phyloP scores from a whole-genome alignment of 1,140 invertebrate genomes.

The Acromyrmex charruanus region DNA sequence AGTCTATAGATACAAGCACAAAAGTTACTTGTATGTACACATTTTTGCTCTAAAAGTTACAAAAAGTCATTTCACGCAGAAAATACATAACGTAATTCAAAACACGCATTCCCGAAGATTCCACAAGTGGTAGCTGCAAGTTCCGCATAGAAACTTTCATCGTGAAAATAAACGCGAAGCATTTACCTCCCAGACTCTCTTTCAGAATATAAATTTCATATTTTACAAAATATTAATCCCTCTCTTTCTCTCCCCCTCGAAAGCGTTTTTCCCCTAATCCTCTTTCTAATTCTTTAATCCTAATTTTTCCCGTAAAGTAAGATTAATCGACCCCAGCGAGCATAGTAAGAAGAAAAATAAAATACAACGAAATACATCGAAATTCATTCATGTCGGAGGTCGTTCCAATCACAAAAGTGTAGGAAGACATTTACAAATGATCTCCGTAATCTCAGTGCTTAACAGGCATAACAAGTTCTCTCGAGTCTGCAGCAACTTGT shows the following conservation, averaged over 20 bases:
- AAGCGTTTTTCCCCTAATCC: not conserved
- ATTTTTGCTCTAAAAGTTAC: constrained; percentile 37
- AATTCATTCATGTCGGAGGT: not conserved
- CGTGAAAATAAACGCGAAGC: constrained; percentile 12
- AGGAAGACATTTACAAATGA: constrained; percentile 34
- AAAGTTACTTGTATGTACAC: constrained; percentile 17
- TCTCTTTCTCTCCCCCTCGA: not conserved
- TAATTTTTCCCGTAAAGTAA: not conserved
- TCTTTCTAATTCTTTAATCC: not conserved
- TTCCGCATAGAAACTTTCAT: constrained; percentile 30
- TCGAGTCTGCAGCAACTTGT: constrained; percentile 67
- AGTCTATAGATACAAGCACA: not conserved
- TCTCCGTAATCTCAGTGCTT: constrained; percentile 30
- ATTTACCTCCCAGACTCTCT: not conserved
- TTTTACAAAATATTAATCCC: constrained; percentile 26
- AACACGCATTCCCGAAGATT: constrained; percentile 33
- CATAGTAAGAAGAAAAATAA: not conserved
- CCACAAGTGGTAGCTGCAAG: constrained; percentile 29
- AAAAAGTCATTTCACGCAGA: not conserved
- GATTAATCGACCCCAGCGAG: not conserved
- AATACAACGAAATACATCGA: not conserved
- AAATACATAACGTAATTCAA: constrained; percentile 33
- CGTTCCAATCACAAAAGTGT: not conserved
- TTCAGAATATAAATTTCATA: constrained; percentile 8
- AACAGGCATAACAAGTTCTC: constrained; percentile 59